Conservation (phyloP, 2,797 vertebrate species). For the Bryconaethiops microstoma region DNA sequence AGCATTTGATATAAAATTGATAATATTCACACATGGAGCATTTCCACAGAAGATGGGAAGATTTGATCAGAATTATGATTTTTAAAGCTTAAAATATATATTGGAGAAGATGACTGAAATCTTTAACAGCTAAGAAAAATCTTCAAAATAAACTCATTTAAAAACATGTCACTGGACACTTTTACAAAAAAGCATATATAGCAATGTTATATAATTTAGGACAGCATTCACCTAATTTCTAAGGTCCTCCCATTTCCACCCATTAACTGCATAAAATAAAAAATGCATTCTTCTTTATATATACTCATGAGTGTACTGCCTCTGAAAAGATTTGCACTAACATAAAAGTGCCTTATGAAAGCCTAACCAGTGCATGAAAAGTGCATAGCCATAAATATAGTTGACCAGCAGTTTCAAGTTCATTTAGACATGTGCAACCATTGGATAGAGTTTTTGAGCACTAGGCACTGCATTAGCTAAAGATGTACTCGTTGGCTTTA, state of each 20-base stretch:
- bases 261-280: constrained; percentile 18
- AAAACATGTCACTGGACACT: constrained; percentile 28
- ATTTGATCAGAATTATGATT: not conserved
- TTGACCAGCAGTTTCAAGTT: constrained; percentile 33
- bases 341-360: constrained; percentile 13
- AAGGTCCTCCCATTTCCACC: constrained; percentile 4
- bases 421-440: constrained; percentile 5
- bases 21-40: not conserved
- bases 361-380: constrained; percentile 11
- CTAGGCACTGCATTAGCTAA: constrained; percentile 3
- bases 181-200: constrained; percentile 26
- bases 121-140: not conserved
- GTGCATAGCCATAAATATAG: constrained; percentile 42
- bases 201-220: constrained; percentile 33
- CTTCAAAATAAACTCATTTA: constrained; percentile 8
- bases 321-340: constrained; percentile 17
- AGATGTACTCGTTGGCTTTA: not conserved
- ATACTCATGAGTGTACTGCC: not conserved
- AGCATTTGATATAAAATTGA: not conserved
- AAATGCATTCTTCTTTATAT: constrained; percentile 17
- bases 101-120: not conserved
- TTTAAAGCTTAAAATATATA: not conserved
- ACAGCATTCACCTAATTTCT: constrained; percentile 30
- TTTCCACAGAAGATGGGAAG: not conserved
- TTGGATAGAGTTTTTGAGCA: not conserved